Conservation (phyloP, 2,797 vertebrate genomes). For the Leucoraja ocellata region DNA sequence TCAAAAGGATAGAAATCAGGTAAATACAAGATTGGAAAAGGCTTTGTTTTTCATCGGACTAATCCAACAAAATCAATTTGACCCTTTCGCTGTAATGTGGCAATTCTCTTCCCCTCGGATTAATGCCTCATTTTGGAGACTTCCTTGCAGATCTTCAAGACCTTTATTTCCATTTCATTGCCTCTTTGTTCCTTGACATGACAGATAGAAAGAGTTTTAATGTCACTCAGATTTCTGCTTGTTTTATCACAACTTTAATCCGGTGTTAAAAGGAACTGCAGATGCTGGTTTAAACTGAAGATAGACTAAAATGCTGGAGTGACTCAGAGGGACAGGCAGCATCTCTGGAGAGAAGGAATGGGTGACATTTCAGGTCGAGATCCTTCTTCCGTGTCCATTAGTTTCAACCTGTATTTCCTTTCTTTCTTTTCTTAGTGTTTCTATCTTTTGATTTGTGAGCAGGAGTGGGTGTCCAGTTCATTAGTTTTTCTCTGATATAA, state of each 20-base stretch:
- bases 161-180: background rate
- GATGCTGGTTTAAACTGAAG: too few species aligned
- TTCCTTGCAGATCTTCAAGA: background rate
- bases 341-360: too few species aligned
- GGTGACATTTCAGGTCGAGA: too few species aligned
- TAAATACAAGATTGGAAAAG: background rate
- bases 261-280: too few species aligned
- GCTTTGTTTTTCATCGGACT: too few species aligned
- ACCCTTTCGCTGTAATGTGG: background rate
- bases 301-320: too few species aligned
- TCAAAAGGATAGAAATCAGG: background rate
- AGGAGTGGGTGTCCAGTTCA: too few species aligned
- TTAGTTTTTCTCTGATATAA: background rate
- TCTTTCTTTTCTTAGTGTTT: too few species aligned
- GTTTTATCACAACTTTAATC: background rate
- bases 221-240: background rate
- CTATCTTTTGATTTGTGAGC: too few species aligned
- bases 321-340: too few species aligned
- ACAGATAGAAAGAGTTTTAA: background rate
- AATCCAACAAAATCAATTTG: background rate
- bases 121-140: background rate
- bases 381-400: background rate
- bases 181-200: background rate
- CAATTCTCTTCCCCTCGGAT: background rate
- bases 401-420: background rate